These are phyloP conservation scores for Eucera pruinosa DNA, from an alignment of 2,888 invertebrate species.

Conservation along the genomic window DNA sequence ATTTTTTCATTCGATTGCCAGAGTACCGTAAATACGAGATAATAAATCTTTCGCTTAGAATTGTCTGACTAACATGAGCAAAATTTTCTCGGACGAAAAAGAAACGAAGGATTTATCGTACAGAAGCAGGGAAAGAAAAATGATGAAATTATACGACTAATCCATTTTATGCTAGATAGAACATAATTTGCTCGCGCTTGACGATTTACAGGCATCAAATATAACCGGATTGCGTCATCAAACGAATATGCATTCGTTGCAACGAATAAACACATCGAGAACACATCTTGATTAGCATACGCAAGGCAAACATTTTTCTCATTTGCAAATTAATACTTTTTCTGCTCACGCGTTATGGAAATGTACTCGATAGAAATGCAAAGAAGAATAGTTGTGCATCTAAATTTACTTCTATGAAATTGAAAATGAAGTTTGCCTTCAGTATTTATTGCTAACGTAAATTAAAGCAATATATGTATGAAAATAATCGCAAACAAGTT, in stretches of 20 bases:
- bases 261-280: not conserved
- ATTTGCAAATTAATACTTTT: not conserved
- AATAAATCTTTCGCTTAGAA: no score
- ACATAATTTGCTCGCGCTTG: not conserved
- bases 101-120: not conserved
- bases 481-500: no score
- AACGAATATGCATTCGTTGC: not conserved
- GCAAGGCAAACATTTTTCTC: not conserved
- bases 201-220: not conserved
- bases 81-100: no score
- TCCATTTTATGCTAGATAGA: not conserved
- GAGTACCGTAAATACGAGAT: no score
- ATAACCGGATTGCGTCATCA: not conserved
- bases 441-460: no score
- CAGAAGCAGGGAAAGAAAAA: not conserved
- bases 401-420: conserved; percentile 2
- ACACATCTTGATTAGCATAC: not conserved
- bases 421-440: no score
- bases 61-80: no score
- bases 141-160: not conserved
- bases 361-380: not conserved
- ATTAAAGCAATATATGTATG: no score
- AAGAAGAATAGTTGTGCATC: not conserved
- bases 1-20: no score
- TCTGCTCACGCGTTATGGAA: not conserved